A percentile compares a stretch with the other conserved stretches of the same genome.
Evolutionary conservation across 2,888 invertebrate genomes (phyloP).

Genomic region (Hirtodrosophila duncani): DNA sequence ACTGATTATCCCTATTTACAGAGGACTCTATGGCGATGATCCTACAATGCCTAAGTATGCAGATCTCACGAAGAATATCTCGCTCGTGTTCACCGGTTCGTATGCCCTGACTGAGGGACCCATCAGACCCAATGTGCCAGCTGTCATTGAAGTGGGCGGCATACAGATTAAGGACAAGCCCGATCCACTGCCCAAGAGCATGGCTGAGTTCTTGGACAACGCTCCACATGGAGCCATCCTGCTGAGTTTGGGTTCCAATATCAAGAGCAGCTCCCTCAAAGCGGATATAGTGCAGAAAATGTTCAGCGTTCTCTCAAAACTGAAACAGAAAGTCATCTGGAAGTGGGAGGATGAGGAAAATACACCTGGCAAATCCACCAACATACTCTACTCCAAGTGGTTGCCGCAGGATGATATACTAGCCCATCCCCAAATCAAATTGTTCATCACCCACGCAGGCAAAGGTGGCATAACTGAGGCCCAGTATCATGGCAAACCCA

Average conservation of each 20-base stretch:
- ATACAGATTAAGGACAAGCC: constrained; percentile 74
- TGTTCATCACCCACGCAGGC: constrained; percentile 84
- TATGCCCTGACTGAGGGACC: constrained; percentile 70
- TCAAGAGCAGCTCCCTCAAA: constrained; percentile 79
- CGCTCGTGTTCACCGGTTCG: constrained; percentile 64
- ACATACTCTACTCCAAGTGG: constrained; percentile 81
- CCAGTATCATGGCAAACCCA: constrained; percentile 81
- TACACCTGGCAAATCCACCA: constrained; percentile 76
- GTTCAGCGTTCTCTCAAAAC: constrained; percentile 80
- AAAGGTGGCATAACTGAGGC: constrained; percentile 83
- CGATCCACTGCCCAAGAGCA: constrained; percentile 67
- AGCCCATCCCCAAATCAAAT: constrained; percentile 81
- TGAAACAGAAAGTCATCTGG: constrained; percentile 84
- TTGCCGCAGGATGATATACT: constrained; percentile 84
- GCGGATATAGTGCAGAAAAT: constrained; percentile 80
- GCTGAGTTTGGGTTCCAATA: constrained; percentile 78
- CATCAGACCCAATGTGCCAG: constrained; percentile 72
- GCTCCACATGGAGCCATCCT: constrained; percentile 78
- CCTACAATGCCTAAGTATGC: constrained; percentile 50
- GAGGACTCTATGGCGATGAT: constrained; percentile 48
- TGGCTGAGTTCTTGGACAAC: constrained; percentile 70
- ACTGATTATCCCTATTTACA: too few relatives aligned
- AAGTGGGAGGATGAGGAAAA: constrained; percentile 83
- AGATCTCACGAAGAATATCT: constrained; percentile 66
- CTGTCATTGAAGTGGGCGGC: constrained; percentile 74